These are phyloP conservation scores for Goniozus legneri DNA, from an alignment of 1,140 invertebrate species.

Conservation along the genomic window DNA sequence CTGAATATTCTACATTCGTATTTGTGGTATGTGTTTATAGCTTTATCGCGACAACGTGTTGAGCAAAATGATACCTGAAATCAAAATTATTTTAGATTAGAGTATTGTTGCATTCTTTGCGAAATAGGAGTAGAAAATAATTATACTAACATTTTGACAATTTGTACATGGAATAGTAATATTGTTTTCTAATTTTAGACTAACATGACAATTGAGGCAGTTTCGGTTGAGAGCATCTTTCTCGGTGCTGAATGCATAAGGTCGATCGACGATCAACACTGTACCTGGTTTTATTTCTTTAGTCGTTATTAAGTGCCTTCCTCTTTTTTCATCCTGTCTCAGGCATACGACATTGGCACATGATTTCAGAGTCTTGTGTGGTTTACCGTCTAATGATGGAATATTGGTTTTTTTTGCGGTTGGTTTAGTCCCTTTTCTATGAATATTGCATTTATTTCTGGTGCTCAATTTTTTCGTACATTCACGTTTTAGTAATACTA, in stretches of 20 bases:
- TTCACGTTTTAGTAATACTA: slow-evolving; percentile 29
- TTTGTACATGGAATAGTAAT: slow-evolving; percentile 51
- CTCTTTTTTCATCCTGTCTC: slow-evolving; percentile 26
- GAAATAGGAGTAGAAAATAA: no score
- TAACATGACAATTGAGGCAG: slow-evolving; percentile 57
- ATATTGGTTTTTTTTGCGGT: slow-evolving; percentile 5
- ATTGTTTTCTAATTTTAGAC: slow-evolving; percentile 31
- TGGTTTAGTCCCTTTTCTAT: no score
- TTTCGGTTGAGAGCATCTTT: slow-evolving; percentile 44
- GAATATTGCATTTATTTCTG: no score
- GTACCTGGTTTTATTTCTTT: slow-evolving; percentile 46
- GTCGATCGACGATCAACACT: slow-evolving; percentile 50
- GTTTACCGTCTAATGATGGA: slow-evolving; percentile 35
- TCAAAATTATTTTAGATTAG: not conserved
- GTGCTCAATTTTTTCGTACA: slow-evolving; percentile 20
- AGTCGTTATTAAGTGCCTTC: slow-evolving; percentile 41
- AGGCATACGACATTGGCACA: slow-evolving; percentile 40
- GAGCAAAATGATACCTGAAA: slow-evolving; percentile 54
- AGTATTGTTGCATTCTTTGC: no score
- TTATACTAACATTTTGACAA: slow-evolving; percentile 53
- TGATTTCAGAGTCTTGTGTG: slow-evolving; percentile 29
- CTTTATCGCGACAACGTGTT: slow-evolving; percentile 47
- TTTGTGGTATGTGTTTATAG: slow-evolving; percentile 54
- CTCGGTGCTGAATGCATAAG: slow-evolving; percentile 51
- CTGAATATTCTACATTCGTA: slow-evolving; percentile 57